Evolutionary conservation across 2,113 vertebrate species (phyloP).

Genomic region (Pampusana beccarii): DNA sequence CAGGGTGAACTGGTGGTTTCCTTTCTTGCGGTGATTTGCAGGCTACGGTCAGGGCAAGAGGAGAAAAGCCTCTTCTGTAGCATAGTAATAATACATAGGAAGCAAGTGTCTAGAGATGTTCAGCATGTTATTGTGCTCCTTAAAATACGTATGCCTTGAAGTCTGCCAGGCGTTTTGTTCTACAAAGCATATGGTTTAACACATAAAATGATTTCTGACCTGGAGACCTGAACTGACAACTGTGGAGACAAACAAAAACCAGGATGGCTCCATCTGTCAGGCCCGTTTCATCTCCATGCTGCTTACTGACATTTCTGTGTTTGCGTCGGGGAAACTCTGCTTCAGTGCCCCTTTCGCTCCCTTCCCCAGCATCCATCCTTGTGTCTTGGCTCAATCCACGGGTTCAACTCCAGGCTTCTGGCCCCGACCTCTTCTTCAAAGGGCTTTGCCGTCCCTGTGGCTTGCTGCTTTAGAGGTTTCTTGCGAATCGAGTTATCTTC

Average conservation of each 20-base stretch:
- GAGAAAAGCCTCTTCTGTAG: background rate
- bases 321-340: background rate
- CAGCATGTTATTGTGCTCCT: conserved; percentile 37
- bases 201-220: conserved; percentile 79
- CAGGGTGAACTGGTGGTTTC: background rate
- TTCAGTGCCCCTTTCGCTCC: background rate
- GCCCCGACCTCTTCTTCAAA: background rate
- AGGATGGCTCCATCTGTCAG: conserved; percentile 62
- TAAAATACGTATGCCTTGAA: conserved; percentile 67
- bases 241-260: conserved; percentile 68
- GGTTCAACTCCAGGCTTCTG: background rate
- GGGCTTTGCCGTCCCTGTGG: background rate
- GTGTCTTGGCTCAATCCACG: background rate
- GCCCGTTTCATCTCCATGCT: conserved; percentile 13
- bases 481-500: background rate
- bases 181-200: conserved; percentile 76
- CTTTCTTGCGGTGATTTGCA: background rate
- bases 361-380: background rate
- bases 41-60: background rate
- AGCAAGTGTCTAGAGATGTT: conserved; percentile 36
- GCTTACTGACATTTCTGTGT: conserved; percentile 34
- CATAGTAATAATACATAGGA: background rate
- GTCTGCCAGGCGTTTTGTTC: conserved; percentile 72
- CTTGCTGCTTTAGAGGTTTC: background rate
- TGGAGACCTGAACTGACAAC: conserved; percentile 75